Conservation (phyloP, 2,888 invertebrate genomes). For the Boloria selene region DNA sequence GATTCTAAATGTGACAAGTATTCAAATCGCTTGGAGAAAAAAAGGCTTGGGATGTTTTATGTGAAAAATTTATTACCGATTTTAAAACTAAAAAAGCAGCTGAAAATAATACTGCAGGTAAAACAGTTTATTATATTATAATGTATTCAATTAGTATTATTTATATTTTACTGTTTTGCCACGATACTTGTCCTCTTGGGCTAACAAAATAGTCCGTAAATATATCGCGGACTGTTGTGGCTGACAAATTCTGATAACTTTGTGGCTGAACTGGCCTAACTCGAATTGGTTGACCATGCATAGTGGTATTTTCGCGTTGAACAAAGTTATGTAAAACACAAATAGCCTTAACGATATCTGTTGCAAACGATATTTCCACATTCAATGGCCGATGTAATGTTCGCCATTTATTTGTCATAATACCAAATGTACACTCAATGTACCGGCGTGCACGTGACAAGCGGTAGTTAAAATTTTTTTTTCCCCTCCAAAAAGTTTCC, state of each 20-base stretch:
- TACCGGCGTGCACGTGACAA: slow-evolving; percentile 7
- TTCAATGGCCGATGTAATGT: slow-evolving; percentile 17
- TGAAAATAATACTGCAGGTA: slow-evolving; percentile 9
- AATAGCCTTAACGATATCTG: too few species aligned
- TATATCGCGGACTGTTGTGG: slow-evolving; percentile 8
- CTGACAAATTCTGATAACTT: too few species aligned
- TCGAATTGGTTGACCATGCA: too few species aligned
- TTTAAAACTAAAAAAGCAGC: slow-evolving; percentile 8
- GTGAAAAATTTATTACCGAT: slow-evolving; percentile 10
- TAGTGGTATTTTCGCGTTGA: too few species aligned
- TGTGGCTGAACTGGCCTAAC: too few species aligned
- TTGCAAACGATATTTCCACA: neutral
- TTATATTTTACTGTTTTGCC: slow-evolving; percentile 12
- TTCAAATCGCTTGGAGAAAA: slow-evolving; percentile 10
- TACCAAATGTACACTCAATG: slow-evolving; percentile 6
- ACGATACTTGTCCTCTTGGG: slow-evolving; percentile 11
- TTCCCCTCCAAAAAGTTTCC: slow-evolving; percentile 6
- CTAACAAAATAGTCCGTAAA: slow-evolving; percentile 11
- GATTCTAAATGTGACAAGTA: slow-evolving; percentile 10
- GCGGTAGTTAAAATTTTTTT: slow-evolving; percentile 22
- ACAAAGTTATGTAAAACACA: too few species aligned
- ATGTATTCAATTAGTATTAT: slow-evolving; percentile 10
- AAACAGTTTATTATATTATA: slow-evolving; percentile 12
- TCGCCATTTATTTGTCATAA: slow-evolving; percentile 20
- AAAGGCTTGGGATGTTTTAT: slow-evolving; percentile 11